Evolutionary conservation across 92 coral and sea anemone genomes (phyloP).

Genomic region (Porites rus): DNA sequence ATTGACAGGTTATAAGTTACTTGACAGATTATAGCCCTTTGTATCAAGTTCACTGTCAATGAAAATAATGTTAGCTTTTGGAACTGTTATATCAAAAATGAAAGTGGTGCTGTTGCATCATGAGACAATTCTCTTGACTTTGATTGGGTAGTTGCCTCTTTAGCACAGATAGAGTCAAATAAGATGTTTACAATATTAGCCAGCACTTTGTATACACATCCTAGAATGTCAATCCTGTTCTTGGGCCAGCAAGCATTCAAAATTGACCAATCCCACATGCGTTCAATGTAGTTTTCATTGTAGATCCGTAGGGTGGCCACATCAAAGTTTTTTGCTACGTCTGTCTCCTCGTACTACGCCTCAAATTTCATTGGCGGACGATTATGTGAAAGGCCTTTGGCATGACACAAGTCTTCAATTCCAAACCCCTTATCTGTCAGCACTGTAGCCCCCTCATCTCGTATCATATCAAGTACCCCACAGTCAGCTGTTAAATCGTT

Average conservation of each 20-base stretch:
- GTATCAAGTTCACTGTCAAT: background rate
- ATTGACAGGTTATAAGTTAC: no score
- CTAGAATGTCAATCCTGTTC: constrained; percentile 40
- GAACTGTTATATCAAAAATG: constrained; percentile 38
- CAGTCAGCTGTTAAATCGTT: constrained; percentile 66
- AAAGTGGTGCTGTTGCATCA: constrained; percentile 59
- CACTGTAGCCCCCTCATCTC: constrained; percentile 62
- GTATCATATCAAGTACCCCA: constrained; percentile 60
- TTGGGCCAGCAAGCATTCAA: constrained; percentile 54
- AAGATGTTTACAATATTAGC: constrained; percentile 48
- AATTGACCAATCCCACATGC: constrained; percentile 53
- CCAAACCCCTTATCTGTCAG: constrained; percentile 65
- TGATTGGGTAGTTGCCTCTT: constrained; percentile 30
- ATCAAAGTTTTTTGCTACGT: constrained; percentile 55
- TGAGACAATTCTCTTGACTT: constrained; percentile 46
- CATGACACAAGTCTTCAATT: constrained; percentile 43
- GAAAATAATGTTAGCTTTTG: constrained; percentile 1
- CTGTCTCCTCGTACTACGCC: constrained; percentile 61
- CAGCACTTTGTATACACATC: constrained; percentile 29
- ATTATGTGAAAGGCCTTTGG: constrained; percentile 62
- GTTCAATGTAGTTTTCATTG: constrained; percentile 47
- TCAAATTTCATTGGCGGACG: constrained; percentile 64
- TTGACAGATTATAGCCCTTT: no score
- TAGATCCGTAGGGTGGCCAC: constrained; percentile 56
- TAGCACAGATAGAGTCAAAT: constrained; percentile 38